These are phyloP conservation scores for Blennius ocellaris DNA, from an alignment of 2,113 vertebrate species.

Conservation along the genomic window DNA sequence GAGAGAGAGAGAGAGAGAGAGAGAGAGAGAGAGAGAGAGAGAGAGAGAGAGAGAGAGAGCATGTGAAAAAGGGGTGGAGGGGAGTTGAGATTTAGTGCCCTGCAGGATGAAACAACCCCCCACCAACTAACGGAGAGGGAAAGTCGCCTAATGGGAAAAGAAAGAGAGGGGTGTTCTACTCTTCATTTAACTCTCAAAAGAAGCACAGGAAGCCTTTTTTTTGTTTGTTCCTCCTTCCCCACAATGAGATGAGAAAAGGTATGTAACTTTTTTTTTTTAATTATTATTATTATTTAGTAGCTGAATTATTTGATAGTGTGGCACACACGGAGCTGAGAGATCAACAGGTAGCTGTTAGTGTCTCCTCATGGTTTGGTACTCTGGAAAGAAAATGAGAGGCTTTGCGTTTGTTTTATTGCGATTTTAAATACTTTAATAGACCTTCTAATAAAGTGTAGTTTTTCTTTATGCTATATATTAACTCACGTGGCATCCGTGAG, in stretches of 20 bases:
- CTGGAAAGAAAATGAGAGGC: neutral
- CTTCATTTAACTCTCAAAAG: constrained; percentile 67
- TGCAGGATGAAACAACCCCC: constrained; percentile 81
- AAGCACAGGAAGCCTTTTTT: constrained; percentile 65
- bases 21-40: constrained; percentile 12
- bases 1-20: constrained; percentile 21
- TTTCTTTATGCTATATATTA: too few species aligned
- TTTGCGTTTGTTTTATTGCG: neutral
- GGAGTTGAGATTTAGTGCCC: constrained; percentile 80
- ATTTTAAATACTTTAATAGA: neutral
- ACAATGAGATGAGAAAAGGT: constrained; percentile 78
- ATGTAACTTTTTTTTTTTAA: constrained; percentile 47
- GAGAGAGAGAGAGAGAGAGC: constrained; percentile 33
- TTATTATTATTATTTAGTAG: constrained; percentile 1
- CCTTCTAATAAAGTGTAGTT: neutral
- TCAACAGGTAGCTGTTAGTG: constrained; percentile 61
- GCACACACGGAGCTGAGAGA: constrained; percentile 24
- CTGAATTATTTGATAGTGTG: constrained; percentile 38
- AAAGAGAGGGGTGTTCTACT: constrained; percentile 67
- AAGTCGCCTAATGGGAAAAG: constrained; percentile 68
- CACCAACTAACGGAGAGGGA: constrained; percentile 79
- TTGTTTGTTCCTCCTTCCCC: constrained; percentile 27
- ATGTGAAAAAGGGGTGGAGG: constrained; percentile 77
- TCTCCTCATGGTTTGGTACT: constrained; percentile 2
- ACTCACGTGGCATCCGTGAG: too few species aligned